phyloP scores from a whole-genome alignment of 1,140 invertebrate species.

The Phocides pigmalion region DNA sequence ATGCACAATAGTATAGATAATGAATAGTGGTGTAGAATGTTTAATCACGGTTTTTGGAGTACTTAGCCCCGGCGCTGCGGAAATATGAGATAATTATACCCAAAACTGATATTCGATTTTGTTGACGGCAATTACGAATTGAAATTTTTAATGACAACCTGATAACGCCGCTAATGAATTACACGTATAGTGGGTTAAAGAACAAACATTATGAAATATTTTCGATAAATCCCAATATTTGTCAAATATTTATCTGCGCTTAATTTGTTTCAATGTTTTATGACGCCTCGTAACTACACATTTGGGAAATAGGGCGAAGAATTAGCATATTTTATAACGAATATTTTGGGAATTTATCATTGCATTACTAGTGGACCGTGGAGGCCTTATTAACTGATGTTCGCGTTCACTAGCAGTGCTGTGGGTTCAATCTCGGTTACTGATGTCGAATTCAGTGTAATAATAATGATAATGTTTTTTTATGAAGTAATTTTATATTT shows the following conservation, averaged over 20 bases:
- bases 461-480: too few species aligned
- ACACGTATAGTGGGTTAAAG: constrained; percentile 12
- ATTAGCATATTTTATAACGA: constrained; percentile 27
- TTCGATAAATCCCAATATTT: constrained; percentile 24
- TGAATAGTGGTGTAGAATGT: constrained; percentile 81
- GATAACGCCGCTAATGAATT: constrained; percentile 52
- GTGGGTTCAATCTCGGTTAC: neutral
- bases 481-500: too few species aligned
- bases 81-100: constrained; percentile 75
- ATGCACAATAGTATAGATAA: constrained; percentile 67
- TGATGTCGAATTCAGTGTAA: too few species aligned
- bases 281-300: constrained; percentile 9
- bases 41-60: constrained; percentile 81
- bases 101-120: constrained; percentile 74
- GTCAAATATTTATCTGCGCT: constrained; percentile 29
- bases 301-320: constrained; percentile 22
- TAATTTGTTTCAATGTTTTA: constrained; percentile 27
- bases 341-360: constrained; percentile 16
- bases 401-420: neutral
- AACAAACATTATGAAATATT: constrained; percentile 27
- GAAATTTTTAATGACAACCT: constrained; percentile 57
- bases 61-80: constrained; percentile 63
- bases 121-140: constrained; percentile 61
- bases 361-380: neutral
- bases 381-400: constrained; percentile 10